Conservation (phyloP, 1,140 invertebrate species). For the Zaprionus gabonicus region DNA sequence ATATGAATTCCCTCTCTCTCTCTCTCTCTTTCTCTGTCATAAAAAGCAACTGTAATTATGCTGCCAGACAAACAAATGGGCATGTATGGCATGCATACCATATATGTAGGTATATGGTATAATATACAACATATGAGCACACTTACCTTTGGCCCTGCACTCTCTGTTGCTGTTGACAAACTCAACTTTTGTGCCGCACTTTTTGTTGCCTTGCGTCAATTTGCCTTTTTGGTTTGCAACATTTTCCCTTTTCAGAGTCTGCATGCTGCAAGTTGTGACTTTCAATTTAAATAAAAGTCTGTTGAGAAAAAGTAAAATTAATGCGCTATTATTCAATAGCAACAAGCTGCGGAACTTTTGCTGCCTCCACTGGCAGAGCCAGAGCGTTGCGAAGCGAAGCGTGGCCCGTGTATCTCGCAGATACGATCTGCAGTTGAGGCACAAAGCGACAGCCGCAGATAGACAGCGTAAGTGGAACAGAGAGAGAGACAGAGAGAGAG, state of each 20-base stretch:
- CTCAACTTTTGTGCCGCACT: slow-evolving; percentile 11
- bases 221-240: slow-evolving; percentile 20
- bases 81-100: not conserved
- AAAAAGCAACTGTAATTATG: slow-evolving; percentile 16
- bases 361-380: slow-evolving; percentile 18
- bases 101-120: not conserved
- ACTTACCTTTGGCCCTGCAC: slow-evolving; percentile 2
- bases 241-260: slow-evolving; percentile 25
- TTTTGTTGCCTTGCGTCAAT: slow-evolving; percentile 24
- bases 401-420: slow-evolving; percentile 32
- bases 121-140: not conserved
- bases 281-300: slow-evolving; percentile 65
- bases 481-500: not conserved
- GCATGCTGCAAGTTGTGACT: slow-evolving; percentile 47
- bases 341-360: slow-evolving; percentile 51
- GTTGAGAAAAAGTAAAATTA: slow-evolving; percentile 56
- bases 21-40: not conserved
- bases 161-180: slow-evolving; percentile 3
- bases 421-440: slow-evolving; percentile 25
- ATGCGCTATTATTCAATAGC: slow-evolving; percentile 59
- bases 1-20: not conserved
- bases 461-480: not conserved
- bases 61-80: not conserved
- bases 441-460: slow-evolving; percentile 12
- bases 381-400: slow-evolving; percentile 37